Percentiles rank a stretch among this genome's conserved stretches.
These are phyloP conservation scores for Drosophila emarginata DNA, from an alignment of 2,888 invertebrate species.

Conservation along the genomic window DNA sequence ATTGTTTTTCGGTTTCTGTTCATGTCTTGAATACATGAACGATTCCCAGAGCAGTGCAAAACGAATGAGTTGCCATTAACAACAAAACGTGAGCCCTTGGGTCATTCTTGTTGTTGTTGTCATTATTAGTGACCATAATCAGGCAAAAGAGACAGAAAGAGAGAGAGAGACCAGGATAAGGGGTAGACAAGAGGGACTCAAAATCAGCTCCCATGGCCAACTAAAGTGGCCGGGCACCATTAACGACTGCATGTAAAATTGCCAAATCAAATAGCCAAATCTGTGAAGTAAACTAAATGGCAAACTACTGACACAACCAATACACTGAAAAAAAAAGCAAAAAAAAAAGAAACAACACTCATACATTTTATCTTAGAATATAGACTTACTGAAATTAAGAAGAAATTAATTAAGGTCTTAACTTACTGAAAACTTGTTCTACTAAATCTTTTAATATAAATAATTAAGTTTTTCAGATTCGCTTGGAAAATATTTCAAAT, in stretches of 20 bases:
- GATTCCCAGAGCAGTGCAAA: neutral
- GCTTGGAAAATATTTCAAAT: too few species aligned
- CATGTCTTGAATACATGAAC: conserved; percentile 3
- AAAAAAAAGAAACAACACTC: too few species aligned
- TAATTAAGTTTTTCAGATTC: too few species aligned
- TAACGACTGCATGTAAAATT: conserved; percentile 50
- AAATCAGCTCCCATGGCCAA: neutral
- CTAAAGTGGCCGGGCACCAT: conserved; percentile 50
- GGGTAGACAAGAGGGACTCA: neutral
- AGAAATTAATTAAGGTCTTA: too few species aligned
- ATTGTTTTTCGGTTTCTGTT: conserved; percentile 1
- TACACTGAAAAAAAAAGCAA: neutral
- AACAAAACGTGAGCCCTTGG: conserved; percentile 10
- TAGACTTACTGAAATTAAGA: too few species aligned
- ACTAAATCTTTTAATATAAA: too few species aligned
- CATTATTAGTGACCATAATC: conserved; percentile 14
- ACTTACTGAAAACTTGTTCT: too few species aligned
- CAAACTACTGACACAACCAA: neutral
- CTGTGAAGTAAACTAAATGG: conserved; percentile 1
- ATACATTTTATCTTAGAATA: too few species aligned
- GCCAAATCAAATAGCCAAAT: neutral
- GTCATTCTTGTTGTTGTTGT: neutral
- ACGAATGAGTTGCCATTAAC: conserved; percentile 13
- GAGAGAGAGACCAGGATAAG: neutral
- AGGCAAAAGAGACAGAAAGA: neutral